Evolutionary conservation across 2,888 invertebrate species (phyloP).

Genomic region (Urechis unicinctus): DNA sequence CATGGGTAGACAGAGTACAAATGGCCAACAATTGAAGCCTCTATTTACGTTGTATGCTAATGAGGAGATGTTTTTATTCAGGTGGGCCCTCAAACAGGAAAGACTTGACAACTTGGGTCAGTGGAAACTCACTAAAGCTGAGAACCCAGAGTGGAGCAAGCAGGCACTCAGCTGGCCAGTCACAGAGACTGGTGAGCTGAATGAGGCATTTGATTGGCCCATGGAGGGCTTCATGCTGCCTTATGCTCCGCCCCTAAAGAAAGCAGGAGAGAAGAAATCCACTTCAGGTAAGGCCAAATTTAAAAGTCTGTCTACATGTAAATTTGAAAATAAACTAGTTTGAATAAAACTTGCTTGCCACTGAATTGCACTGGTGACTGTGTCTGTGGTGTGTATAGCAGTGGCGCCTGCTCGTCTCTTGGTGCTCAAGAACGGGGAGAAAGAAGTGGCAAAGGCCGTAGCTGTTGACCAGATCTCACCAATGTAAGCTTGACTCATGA

Average conservation of each 20-base stretch:
- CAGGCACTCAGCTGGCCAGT: slow-evolving; percentile 49
- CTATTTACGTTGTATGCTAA: neutral
- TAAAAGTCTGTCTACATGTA: no score
- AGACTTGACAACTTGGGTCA: slow-evolving; percentile 46
- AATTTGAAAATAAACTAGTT: no score
- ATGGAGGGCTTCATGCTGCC: slow-evolving; percentile 49
- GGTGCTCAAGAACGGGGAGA: slow-evolving; percentile 46
- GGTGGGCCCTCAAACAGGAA: slow-evolving; percentile 50
- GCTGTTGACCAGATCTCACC: slow-evolving; percentile 44
- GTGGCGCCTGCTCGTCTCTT: no score
- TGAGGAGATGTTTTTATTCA: slow-evolving; percentile 18
- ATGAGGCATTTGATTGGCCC: slow-evolving; percentile 50
- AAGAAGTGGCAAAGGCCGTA: slow-evolving; percentile 29
- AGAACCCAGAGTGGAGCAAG: slow-evolving; percentile 48
- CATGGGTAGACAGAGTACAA: neutral
- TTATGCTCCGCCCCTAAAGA: slow-evolving; percentile 40
- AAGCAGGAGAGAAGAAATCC: slow-evolving; percentile 10
- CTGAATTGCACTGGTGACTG: no score
- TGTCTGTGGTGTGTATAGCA: no score
- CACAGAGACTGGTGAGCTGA: slow-evolving; percentile 35
- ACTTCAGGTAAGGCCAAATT: no score
- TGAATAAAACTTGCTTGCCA: no score
- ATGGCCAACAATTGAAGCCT: neutral
- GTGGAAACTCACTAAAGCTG: slow-evolving; percentile 45
- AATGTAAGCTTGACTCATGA: slow-evolving; percentile 35